Conservation (phyloP, 2,888 invertebrate species). For the Heteromurus nitidus region DNA sequence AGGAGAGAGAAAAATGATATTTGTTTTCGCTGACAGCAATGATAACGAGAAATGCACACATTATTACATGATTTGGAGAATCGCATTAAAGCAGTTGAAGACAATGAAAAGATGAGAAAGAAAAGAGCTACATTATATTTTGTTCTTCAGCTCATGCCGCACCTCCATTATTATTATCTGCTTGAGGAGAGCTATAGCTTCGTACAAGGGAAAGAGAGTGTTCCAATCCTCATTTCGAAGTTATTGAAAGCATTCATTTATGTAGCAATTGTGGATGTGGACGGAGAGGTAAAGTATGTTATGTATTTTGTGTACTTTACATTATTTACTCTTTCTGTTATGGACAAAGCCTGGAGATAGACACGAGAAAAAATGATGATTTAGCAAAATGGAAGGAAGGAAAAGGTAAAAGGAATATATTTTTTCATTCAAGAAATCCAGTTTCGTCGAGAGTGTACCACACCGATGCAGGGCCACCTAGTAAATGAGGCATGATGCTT, state of each 20-base stretch:
- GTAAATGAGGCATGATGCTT: constrained; percentile 30
- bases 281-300: no score
- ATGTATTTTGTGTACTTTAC: neutral
- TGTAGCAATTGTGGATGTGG: no score
- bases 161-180: neutral
- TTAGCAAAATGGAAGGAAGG: constrained; percentile 43
- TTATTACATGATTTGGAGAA: constrained; percentile 27
- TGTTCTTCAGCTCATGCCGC: neutral
- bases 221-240: no score
- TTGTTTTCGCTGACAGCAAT: constrained; percentile 50
- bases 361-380: constrained; percentile 34
- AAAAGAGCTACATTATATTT: neutral
- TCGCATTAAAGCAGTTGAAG: neutral
- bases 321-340: constrained; percentile 24
- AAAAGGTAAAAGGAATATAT: neutral
- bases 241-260: no score
- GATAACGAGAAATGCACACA: constrained; percentile 50
- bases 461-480: constrained; percentile 55
- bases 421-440: constrained; percentile 48
- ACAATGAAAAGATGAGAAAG: neutral
- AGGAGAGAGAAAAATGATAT: constrained; percentile 13
- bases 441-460: constrained; percentile 13
- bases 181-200: neutral
- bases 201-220: no score
- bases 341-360: constrained; percentile 12